Base-by-base conservation (phyloP, 64 coral and sea anemone species). In the Pocillopora damicornis region DNA sequence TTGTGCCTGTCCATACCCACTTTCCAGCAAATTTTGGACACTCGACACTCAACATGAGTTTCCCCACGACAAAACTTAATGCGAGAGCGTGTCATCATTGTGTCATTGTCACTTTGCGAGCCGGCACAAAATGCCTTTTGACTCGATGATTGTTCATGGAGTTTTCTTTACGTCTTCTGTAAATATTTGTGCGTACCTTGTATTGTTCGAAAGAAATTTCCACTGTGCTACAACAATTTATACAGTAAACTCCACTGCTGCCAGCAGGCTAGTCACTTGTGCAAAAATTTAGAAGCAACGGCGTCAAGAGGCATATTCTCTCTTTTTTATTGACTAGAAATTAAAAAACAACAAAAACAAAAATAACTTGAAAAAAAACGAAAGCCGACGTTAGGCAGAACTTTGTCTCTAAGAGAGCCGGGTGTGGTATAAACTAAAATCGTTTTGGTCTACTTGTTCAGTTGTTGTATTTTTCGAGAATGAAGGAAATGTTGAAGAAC, bases 61-160 rank as follows among this genome's bases (percentile, higher is more conserved):
- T 30, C 35, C 61, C 79, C 37, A 77, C 65, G 64, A 73, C 63
- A 85, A 85, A 25, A 37, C 36, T 72, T 65, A 66, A 57, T 73
- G 37, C 37, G 22, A 85, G 81, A 85, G 81, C n/a, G 37, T 85
- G 65, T 72, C 42, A 85, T 72, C 25, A 85, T 85, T 85, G 67
- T 23, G 37, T 25, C 15, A 85, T 85, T 85, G 81, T 71, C 81
- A 85, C 58, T 85, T 72, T 18, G 68, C 63, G 37, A 85, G 58
- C 68, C 22, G 64, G 16, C 38, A 56, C 64, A 85, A 85, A 85
- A 12, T 85, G 57, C 63, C 57, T 38, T 68, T 85, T 72, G 64
- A 73, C 18, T 57, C 11, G 13, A 20, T 14, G 12, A 85, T 85
- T 85, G 81, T 73, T 85, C 37, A 5, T 0, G 25, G 80, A 63